Percentiles rank a stretch among this genome's conserved stretches.
Evolutionary conservation across 2,888 invertebrate species (phyloP).

Genomic region (Morpho helenor): DNA sequence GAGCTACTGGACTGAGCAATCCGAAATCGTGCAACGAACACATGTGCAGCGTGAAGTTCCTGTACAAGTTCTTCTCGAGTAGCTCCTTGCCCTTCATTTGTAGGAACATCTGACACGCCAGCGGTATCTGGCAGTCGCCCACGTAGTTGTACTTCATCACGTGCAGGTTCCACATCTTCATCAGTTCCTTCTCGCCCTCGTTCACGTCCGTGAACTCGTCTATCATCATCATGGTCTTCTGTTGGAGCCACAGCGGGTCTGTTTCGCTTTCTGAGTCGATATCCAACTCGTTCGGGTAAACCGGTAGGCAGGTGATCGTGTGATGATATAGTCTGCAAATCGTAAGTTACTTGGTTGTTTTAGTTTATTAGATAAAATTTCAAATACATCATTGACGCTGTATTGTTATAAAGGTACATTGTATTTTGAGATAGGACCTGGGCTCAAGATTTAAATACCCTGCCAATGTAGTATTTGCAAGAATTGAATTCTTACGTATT

Average conservation of each 20-base stretch:
- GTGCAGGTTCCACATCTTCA: slow-evolving; percentile 99
- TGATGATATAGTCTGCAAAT: slow-evolving; percentile 91
- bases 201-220: slow-evolving; percentile 99
- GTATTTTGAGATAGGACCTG: too few species aligned
- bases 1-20: slow-evolving; percentile 88
- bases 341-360: too few species aligned
- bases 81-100: slow-evolving; percentile 89
- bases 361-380: too few species aligned
- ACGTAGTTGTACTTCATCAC: slow-evolving; percentile 96
- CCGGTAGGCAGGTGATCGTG: slow-evolving; percentile 94
- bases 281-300: slow-evolving; percentile 96
- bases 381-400: too few species aligned
- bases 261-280: slow-evolving; percentile 96
- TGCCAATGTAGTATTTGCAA: too few species aligned
- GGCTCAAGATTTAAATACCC: too few species aligned
- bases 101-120: slow-evolving; percentile 95
- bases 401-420: too few species aligned
- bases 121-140: slow-evolving; percentile 95
- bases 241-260: slow-evolving; percentile 95
- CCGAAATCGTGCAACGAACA: slow-evolving; percentile 96
- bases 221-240: slow-evolving; percentile 98
- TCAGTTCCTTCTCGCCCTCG: slow-evolving; percentile 97
- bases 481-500: too few species aligned
- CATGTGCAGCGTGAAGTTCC: slow-evolving; percentile 96
- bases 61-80: slow-evolving; percentile 91